Evolutionary conservation across 2,113 vertebrate species (phyloP), one percentile per base, ranked within the genome.

Genomic region (Todiramphus saurophagus): DNA sequence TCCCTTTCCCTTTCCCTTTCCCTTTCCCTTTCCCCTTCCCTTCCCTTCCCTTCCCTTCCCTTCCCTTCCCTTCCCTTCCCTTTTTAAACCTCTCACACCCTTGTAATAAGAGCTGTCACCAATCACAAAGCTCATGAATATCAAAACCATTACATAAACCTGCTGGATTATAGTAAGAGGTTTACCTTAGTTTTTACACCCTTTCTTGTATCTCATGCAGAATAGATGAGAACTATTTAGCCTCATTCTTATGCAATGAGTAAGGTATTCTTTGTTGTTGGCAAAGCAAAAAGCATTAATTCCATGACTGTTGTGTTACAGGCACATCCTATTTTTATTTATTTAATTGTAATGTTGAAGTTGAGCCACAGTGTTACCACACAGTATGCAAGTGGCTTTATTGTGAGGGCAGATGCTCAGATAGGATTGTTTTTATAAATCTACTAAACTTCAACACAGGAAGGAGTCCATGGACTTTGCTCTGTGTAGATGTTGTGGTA

Each of bases 101-200:
- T 68, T 93, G 44, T 83, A 89, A 77, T 75, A 79, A 77, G 70
- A 94, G 62, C 75, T 84, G 92, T 79, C 69, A 46, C 35, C 0
- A 0, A 55, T 89, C 56, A 15, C 63, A 62, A 74, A 83, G 81
- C 93, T 97, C 46, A 18, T 48, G 74, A 56, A 48, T 39, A 82
- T 87, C 67, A 83, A 46, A 73, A 75, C 53, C 1, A 0, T 87
- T 92, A 87, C 60, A 70, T 94, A 93, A 97, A 91, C 74, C 75
- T 95, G 67, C 63, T 10, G 27, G 81, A 77, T 93, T 96, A 76
- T 23, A 74, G n/a, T 58, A 84, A 94, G 87, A 94, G 86, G 51
- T 95, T 96, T 91, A 83, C 91, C 94, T 87, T 89, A 44, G 58
- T 94, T 94, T 87, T 95, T 87, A 46, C 74, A 76, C 70, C n/a